Conservation (phyloP, 2,888 invertebrate species). For the Apotomis turbidana region DNA sequence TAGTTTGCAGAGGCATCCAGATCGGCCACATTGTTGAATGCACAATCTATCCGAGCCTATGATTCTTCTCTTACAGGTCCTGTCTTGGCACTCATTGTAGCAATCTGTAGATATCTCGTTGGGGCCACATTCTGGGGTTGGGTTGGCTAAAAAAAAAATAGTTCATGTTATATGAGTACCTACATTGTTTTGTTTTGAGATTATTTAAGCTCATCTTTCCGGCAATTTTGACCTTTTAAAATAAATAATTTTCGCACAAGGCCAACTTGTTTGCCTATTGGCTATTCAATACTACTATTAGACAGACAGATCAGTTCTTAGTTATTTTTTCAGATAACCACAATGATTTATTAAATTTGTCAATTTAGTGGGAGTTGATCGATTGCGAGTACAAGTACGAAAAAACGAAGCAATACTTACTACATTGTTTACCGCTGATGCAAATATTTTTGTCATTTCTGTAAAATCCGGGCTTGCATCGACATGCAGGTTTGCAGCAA, state of each 20-base stretch:
- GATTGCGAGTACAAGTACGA: too few relatives aligned
- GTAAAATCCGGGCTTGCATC: slow-evolving; percentile 36
- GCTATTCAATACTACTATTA: too few relatives aligned
- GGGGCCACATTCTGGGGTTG: slow-evolving; percentile 13
- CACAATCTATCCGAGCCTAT: slow-evolving; percentile 16
- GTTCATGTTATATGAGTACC: background rate
- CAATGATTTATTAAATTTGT: too few relatives aligned
- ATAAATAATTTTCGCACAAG: too few relatives aligned
- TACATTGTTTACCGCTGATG: slow-evolving; percentile 16
- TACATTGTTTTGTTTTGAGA: too few relatives aligned
- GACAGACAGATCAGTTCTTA: too few relatives aligned
- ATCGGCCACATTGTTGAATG: background rate
- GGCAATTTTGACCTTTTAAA: too few relatives aligned
- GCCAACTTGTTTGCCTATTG: too few relatives aligned
- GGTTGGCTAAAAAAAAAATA: slow-evolving; percentile 7
- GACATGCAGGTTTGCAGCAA: slow-evolving; percentile 39
- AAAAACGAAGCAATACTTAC: slow-evolving; percentile 10
- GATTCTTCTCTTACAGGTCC: slow-evolving; percentile 37
- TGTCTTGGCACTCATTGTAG: slow-evolving; percentile 25
- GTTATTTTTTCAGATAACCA: too few relatives aligned
- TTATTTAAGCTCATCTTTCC: too few relatives aligned
- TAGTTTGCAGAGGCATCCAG: slow-evolving; percentile 23
- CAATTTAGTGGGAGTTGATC: too few relatives aligned
- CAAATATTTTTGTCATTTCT: slow-evolving; percentile 30
- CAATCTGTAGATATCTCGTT: slow-evolving; percentile 36